Base-by-base conservation (phyloP, 64 coral and sea anemone genomes). In the Dendrophyllia cribrosa region DNA sequence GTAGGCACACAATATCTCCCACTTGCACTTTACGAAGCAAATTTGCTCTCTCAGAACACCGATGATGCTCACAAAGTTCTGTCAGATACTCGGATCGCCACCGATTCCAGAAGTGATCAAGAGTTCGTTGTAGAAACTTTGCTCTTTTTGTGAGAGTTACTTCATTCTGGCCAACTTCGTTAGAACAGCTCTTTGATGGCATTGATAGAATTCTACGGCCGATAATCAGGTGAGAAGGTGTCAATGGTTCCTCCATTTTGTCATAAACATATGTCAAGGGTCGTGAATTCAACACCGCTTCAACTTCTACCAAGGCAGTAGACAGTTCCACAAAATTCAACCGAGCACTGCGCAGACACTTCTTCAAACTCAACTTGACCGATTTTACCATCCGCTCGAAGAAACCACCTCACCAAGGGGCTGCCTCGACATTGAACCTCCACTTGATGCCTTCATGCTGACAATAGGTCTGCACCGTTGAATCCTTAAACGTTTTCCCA, bases 351-450 rank as follows among this genome's bases (percentile, higher is more conserved):
- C 55, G 47, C 11, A 93, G 51, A 20, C 43, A 43, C 72, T 93
- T 93, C 82, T 69, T 69, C 49, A 93, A 68, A 51, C 21, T 66
- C 52, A 74, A 59, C 58, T 93, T 87, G 17, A 87, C 63, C 9
- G 45, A 77, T 51, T 85, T 66, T 4, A 93, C 91, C 43, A 93
- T 55, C 2, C 83, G 59, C 70, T 87, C 83, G 48, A 87, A 93
- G 50, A 93, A 87, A n/a, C 83, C 74, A 25, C 91, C 91, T 70
- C 91, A 93, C 91, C 83, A 93, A 77, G 91, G 83, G 58, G 84
- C 68, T 34, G 56, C 68, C 61, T 76, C 71, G 3, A 88, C 85
- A 58, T 77, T 93, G 49, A 74, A 87, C 61, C 49, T 78, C 75
- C 91, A 93, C 46, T 46, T 61, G 65, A 59, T 85, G 17, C 82